Percentiles rank a stretch among this genome's conserved stretches.
These are phyloP conservation scores for Candoia aspera DNA, from an alignment of 2,113 vertebrate species.

Conservation along the genomic window DNA sequence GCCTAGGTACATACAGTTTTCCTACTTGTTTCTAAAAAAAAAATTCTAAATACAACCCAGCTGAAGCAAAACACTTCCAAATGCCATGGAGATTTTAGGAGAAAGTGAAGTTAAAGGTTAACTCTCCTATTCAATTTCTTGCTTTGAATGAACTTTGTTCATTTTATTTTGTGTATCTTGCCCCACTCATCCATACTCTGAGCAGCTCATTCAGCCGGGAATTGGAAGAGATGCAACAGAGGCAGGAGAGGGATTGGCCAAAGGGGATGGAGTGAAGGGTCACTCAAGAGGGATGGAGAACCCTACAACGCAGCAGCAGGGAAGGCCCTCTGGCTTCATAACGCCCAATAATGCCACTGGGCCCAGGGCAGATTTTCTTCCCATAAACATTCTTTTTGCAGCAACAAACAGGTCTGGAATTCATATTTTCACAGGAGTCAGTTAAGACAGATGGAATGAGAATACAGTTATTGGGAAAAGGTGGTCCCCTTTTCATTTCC, in stretches of 20 bases:
- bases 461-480: background rate
- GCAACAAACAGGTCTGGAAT: background rate
- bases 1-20: background rate
- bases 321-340: background rate
- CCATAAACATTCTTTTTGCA: constrained; percentile 4
- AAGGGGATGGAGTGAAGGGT: background rate
- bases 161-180: background rate
- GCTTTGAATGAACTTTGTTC: background rate
- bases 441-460: background rate
- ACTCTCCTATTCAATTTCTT: background rate
- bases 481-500: background rate
- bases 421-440: background rate
- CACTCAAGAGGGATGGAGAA: background rate
- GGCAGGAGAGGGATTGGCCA: background rate
- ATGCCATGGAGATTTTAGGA: background rate
- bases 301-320: background rate
- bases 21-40: background rate
- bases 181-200: background rate
- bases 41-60: background rate
- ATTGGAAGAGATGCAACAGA: background rate
- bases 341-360: background rate
- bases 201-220: background rate
- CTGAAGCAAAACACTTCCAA: background rate
- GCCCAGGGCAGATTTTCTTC: background rate
- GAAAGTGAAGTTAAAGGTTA: background rate